Conservation (phyloP, 1,140 invertebrate genomes). For the Heliconius nattereri region DNA sequence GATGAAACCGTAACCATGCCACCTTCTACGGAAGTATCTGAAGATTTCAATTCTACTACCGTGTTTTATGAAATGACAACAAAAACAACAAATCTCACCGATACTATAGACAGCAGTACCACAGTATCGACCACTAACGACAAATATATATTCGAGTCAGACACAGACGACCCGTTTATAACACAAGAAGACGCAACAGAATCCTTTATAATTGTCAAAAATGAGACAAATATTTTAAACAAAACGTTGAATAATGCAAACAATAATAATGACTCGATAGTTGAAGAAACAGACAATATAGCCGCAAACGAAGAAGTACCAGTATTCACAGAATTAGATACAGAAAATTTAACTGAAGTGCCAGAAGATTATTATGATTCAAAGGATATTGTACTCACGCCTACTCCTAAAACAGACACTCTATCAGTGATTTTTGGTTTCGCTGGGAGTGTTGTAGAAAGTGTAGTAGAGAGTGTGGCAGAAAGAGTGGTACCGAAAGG, state of each 20-base stretch:
- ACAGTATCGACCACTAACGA: slow-evolving; percentile 30
- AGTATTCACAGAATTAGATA: slow-evolving; percentile 66
- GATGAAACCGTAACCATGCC: slow-evolving; percentile 61
- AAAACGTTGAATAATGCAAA: not conserved
- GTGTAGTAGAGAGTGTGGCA: slow-evolving; percentile 72
- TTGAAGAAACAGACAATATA: slow-evolving; percentile 40
- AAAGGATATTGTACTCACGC: slow-evolving; percentile 70
- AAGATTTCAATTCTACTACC: slow-evolving; percentile 53
- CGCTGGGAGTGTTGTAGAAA: slow-evolving; percentile 74
- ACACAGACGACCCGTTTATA: slow-evolving; percentile 16
- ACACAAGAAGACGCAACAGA: slow-evolving; percentile 15
- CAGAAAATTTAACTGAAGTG: slow-evolving; percentile 61
- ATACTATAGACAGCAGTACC: slow-evolving; percentile 30
- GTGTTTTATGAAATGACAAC: slow-evolving; percentile 48
- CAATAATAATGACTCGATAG: not conserved
- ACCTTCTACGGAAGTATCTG: slow-evolving; percentile 58
- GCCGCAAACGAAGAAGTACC: slow-evolving; percentile 57
- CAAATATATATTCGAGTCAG: slow-evolving; percentile 8
- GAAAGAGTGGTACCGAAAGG: slow-evolving; percentile 74
- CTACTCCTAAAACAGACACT: slow-evolving; percentile 67
- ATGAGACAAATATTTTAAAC: slow-evolving; percentile 19
- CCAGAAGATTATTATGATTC: slow-evolving; percentile 77
- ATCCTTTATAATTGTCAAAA: slow-evolving; percentile 8
- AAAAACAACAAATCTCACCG: slow-evolving; percentile 34
- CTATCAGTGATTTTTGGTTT: slow-evolving; percentile 72